Evolutionary conservation across 2,113 vertebrate species (phyloP), one percentile per base, ranked within the genome.

Genomic region (Drymodes brunneopygia): DNA sequence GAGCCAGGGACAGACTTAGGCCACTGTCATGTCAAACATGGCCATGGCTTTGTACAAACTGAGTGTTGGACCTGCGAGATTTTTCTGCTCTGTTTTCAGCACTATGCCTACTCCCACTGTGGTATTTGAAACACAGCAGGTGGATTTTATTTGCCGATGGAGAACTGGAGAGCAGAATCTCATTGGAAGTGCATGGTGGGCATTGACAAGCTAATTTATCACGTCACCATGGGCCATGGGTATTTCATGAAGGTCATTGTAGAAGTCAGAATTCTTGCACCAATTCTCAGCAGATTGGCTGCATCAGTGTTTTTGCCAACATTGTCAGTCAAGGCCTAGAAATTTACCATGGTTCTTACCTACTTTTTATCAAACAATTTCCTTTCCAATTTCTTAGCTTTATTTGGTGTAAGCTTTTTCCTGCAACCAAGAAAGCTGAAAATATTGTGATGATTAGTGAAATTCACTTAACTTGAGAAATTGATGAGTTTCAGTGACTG

Each of bases 61-160:
- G 1, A 14, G 9, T 5, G 2, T 38, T 40, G 12, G 33, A 65
- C n/a, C 27, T 73, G 38, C 0, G 0, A 69, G 31, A 56, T 36
- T 69, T 62, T 48, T 36, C 35, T 83, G 40, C 1, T 3, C 56
- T 77, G 22, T 83, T 88, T 88, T 33, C 62, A 73, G 36, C 45
- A 31, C 36, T 31, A 8, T 79, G 48, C 38, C 51, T 81, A 11
- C 47, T 67, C 16, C 50, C 13, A 36, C 29, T 54, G 29, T 3
- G 3, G 13, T 50, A 18, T 73, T 88, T 77, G 77, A 69, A 90
- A 69, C 19, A 16, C 0, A 2, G 17, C 12, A 47, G n/a, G 22
- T 75, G 25, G 15, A 38, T 67, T 95, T 88, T 42, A 65, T 92
- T 51, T 77, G 50, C 23, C 29, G 17, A 0, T 57, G 42, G 69